phyloP scores from a whole-genome alignment of 2,888 invertebrate genomes.

The Diogma glabrata region DNA sequence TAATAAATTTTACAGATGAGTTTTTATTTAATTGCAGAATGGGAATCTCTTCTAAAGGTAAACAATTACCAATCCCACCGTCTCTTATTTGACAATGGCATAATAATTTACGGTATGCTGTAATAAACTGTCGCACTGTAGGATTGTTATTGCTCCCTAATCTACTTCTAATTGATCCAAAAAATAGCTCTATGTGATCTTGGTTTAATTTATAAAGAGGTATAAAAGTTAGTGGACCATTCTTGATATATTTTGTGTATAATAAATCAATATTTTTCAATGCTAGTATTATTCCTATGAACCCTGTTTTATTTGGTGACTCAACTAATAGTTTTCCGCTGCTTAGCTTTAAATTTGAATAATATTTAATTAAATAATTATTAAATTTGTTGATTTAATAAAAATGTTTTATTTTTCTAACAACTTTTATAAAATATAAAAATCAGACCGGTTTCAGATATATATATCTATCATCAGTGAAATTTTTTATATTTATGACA shows the following conservation, averaged over 20 bases:
- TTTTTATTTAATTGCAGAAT: background rate
- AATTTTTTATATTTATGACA: no score
- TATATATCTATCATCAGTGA: no score
- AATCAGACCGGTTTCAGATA: no score
- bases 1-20: background rate
- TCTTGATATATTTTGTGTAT: slow-evolving; percentile 1
- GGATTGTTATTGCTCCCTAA: slow-evolving; percentile 19
- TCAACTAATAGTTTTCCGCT: background rate
- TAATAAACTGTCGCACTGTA: background rate
- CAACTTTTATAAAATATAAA: no score
- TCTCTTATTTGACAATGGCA: slow-evolving; percentile 12
- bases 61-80: slow-evolving; percentile 8
- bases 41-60: background rate
- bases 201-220: slow-evolving; percentile 20
- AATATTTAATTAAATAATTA: no score
- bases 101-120: slow-evolving; percentile 15
- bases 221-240: slow-evolving; percentile 15
- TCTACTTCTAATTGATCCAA: slow-evolving; percentile 16
- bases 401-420: no score
- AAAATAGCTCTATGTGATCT: slow-evolving; percentile 21
- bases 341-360: slow-evolving; percentile 10
- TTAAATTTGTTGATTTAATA: no score
- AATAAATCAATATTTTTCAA: slow-evolving; percentile 12
- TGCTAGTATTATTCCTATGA: slow-evolving; percentile 15
- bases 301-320: slow-evolving; percentile 15